Percentiles rank a stretch among this genome's conserved stretches.
These are phyloP conservation scores for Ceryle rudis DNA, from an alignment of 2,797 vertebrate genomes.

Conservation along the genomic window DNA sequence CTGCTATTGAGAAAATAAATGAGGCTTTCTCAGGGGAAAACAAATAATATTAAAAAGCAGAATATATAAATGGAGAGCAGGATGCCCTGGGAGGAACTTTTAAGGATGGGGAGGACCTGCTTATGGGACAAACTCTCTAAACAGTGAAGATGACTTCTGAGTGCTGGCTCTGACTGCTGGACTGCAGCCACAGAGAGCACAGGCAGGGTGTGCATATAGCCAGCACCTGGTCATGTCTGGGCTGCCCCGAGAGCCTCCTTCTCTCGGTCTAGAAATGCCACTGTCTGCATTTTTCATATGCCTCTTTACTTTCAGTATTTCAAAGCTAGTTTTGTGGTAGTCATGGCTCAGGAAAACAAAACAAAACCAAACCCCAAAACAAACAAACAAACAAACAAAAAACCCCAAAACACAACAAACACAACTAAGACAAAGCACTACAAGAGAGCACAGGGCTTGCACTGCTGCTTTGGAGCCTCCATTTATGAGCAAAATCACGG, in stretches of 20 bases:
- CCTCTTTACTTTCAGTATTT: background rate
- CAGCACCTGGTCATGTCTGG: background rate
- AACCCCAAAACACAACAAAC: background rate
- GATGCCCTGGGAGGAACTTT: background rate
- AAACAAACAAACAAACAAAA: background rate
- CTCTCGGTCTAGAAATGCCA: background rate
- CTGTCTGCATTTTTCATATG: conserved; percentile 41
- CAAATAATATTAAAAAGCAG: background rate
- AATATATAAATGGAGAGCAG: background rate
- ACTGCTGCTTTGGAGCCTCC: background rate
- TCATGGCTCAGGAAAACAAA: background rate
- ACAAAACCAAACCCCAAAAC: background rate
- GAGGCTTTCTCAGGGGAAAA: background rate
- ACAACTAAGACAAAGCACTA: background rate
- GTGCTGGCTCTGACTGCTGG: background rate
- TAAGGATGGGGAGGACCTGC: background rate
- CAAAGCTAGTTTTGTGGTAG: background rate
- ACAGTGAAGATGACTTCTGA: background rate
- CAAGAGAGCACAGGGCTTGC: background rate
- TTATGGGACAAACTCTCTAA: background rate
- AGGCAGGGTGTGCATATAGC: background rate
- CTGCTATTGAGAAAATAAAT: background rate
- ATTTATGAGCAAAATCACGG: background rate
- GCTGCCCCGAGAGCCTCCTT: fast-evolving
- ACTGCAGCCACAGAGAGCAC: background rate